phyloP scores from a whole-genome alignment of 2,888 invertebrate species.

The Noctua janthina region DNA sequence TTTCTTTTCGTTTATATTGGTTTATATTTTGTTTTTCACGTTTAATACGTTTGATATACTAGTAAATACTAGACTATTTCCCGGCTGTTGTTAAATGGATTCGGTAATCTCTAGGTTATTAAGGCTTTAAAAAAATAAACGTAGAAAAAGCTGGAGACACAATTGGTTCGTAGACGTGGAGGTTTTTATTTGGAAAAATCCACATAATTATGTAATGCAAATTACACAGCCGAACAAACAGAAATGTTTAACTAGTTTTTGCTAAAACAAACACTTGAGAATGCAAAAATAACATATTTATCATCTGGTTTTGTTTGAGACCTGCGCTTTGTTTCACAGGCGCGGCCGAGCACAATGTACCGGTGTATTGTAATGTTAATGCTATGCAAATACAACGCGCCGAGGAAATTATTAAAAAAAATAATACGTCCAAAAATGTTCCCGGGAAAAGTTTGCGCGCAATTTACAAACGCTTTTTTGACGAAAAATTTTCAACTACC shows the following conservation, averaged over 20 bases:
- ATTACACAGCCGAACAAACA: conserved; percentile 32
- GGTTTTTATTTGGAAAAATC: not conserved
- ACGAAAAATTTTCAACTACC: conserved; percentile 51
- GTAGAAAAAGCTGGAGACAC: not conserved
- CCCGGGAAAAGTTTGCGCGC: conserved; percentile 50
- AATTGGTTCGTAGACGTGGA: not conserved
- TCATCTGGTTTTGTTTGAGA: conserved; percentile 65
- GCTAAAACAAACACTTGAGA: conserved; percentile 55
- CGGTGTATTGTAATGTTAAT: conserved; percentile 79
- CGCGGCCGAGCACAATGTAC: conserved; percentile 57
- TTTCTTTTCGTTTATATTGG: not conserved
- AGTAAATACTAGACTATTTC: not conserved
- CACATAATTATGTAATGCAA: conserved; percentile 23
- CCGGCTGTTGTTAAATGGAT: not conserved
- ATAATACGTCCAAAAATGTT: conserved; percentile 56
- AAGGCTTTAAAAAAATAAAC: no score
- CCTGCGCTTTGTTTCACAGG: conserved; percentile 61
- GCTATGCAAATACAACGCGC: conserved; percentile 74
- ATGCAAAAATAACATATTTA: conserved; percentile 67
- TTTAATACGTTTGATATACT: not conserved
- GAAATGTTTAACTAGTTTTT: conserved; percentile 59
- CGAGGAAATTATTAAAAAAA: conserved; percentile 72
- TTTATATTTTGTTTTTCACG: not conserved
- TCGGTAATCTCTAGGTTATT: not conserved
- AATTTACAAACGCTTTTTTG: conserved; percentile 55